phyloP scores from a whole-genome alignment of 2,113 vertebrate genomes.

The Saccopteryx bilineata region DNA sequence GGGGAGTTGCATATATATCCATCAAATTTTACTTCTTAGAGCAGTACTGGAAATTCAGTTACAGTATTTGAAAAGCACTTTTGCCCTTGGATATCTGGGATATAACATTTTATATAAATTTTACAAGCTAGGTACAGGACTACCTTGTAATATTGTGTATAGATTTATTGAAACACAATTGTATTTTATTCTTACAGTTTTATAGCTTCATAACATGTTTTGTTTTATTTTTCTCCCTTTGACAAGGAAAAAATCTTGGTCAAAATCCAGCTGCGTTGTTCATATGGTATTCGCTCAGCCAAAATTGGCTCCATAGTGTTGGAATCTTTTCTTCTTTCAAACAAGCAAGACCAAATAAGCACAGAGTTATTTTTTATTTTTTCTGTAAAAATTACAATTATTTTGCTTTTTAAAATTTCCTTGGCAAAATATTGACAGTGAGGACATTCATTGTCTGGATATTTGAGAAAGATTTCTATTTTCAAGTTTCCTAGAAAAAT shows the following conservation, averaged over 20 bases:
- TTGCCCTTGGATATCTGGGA: neutral
- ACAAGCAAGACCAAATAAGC: slow-evolving; percentile 27
- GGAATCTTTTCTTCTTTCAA: neutral
- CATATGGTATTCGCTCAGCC: too few species aligned
- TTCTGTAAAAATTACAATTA: neutral
- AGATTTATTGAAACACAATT: slow-evolving; percentile 8
- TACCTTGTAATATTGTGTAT: neutral
- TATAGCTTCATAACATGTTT: neutral
- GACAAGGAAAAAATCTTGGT: too few species aligned
- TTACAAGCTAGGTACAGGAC: neutral
- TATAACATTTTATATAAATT: slow-evolving; percentile 54
- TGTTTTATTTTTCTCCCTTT: too few species aligned
- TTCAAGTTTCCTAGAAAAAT: slow-evolving; percentile 68
- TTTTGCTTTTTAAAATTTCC: neutral
- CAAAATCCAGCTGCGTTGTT: too few species aligned
- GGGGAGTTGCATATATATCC: neutral
- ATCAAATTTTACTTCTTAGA: slow-evolving; percentile 31
- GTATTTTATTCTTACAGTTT: slow-evolving; percentile 25
- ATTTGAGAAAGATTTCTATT: slow-evolving; percentile 55
- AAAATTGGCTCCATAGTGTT: neutral
- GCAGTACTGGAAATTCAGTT: neutral
- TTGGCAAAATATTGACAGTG: neutral
- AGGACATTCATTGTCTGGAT: neutral
- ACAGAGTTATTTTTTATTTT: neutral
- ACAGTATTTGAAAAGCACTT: neutral